Percentiles rank a stretch among this genome's conserved stretches.
Evolutionary conservation across 2,888 invertebrate genomes (phyloP).

Genomic region (Pristionchus mayeri): DNA sequence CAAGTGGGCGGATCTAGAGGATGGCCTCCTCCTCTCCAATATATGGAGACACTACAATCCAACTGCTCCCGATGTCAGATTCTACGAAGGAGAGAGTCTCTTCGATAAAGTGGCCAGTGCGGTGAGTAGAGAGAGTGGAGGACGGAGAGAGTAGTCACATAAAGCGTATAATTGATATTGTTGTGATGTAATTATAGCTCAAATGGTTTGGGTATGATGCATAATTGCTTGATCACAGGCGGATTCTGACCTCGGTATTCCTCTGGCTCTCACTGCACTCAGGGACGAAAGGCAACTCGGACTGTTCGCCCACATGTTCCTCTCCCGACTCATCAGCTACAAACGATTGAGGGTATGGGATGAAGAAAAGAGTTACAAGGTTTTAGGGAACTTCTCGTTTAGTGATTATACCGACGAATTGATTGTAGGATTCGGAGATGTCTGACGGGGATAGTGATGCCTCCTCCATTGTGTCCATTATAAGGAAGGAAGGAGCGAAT

Average conservation of each 20-base stretch:
- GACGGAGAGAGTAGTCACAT: background rate
- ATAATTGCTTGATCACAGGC: too few species aligned
- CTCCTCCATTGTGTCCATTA: slow-evolving; percentile 1
- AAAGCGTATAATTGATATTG: too few species aligned
- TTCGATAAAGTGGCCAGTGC: slow-evolving; percentile 35
- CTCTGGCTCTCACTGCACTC: slow-evolving; percentile 32
- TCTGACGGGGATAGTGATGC: background rate
- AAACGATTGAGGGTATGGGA: slow-evolving; percentile 37
- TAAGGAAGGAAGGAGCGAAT: slow-evolving; percentile 23
- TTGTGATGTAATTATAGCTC: background rate
- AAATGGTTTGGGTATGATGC: too few species aligned
- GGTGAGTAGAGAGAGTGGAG: background rate
- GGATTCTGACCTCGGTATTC: slow-evolving; percentile 16
- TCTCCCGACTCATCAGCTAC: slow-evolving; percentile 39
- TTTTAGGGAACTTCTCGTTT: background rate
- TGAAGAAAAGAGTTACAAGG: background rate
- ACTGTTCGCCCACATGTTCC: slow-evolving; percentile 49
- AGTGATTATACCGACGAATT: background rate
- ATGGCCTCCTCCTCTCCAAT: slow-evolving; percentile 36
- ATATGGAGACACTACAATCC: slow-evolving; percentile 43
- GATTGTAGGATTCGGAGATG: slow-evolving; percentile 18
- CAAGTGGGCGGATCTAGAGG: slow-evolving; percentile 29
- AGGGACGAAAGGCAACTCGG: slow-evolving; percentile 42
- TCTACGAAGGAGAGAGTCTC: slow-evolving; percentile 35
- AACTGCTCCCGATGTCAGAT: slow-evolving; percentile 42